phyloP scores from a whole-genome alignment of 1,140 invertebrate genomes.

The Charaxes varanes region DNA sequence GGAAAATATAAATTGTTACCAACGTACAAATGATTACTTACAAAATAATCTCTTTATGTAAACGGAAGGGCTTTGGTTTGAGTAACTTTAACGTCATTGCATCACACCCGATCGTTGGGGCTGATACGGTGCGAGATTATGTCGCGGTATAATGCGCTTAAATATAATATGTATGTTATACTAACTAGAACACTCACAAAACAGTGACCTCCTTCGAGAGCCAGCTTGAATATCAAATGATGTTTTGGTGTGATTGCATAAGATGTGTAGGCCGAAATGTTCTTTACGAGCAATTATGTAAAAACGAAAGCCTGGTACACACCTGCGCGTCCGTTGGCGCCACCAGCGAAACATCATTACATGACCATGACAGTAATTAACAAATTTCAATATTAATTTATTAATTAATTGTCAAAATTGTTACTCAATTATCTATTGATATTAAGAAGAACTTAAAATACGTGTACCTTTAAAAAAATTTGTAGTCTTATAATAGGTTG shows the following conservation, averaged over 20 bases:
- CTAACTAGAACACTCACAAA: constrained; percentile 37
- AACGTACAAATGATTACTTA: too few species aligned
- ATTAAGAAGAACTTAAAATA: too few species aligned
- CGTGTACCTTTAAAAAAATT: too few species aligned
- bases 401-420: too few species aligned
- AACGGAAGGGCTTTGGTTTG: too few species aligned
- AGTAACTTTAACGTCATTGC: background rate
- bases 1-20: too few species aligned
- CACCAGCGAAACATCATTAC: too few species aligned
- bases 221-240: constrained; percentile 50
- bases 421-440: too few species aligned
- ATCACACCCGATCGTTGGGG: constrained; percentile 6
- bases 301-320: constrained; percentile 26
- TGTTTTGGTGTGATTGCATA: constrained; percentile 62
- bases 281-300: constrained; percentile 67
- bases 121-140: constrained; percentile 14
- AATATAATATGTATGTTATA: constrained; percentile 18
- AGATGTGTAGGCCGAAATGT: constrained; percentile 36
- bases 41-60: too few species aligned
- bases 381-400: too few species aligned
- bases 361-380: too few species aligned
- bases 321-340: background rate
- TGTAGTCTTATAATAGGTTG: too few species aligned
- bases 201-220: constrained; percentile 34
- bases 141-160: constrained; percentile 9